Conservation (phyloP, 2,113 vertebrate genomes). For the Pteropus alecto region DNA sequence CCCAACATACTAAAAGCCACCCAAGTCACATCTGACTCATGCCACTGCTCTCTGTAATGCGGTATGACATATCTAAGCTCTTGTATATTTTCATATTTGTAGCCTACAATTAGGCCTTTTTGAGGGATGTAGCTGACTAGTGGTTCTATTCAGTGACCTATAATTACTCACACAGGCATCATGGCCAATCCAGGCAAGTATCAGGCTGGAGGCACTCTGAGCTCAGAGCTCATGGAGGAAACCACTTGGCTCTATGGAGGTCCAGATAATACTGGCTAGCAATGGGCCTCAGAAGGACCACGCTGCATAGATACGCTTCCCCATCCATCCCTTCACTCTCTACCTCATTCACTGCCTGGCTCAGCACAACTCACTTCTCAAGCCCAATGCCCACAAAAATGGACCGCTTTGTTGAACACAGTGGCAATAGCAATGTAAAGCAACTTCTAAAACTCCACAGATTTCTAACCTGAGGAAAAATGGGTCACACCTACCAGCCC, state of each 20-base stretch:
- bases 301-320: background rate
- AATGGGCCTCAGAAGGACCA: background rate
- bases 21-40: slow-evolving; percentile 69
- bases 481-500: slow-evolving; percentile 47
- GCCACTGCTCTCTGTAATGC: slow-evolving; percentile 57
- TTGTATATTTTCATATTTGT: slow-evolving; percentile 69
- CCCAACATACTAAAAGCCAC: slow-evolving; percentile 60
- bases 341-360: background rate
- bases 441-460: slow-evolving; percentile 29
- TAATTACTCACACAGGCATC: slow-evolving; percentile 68
- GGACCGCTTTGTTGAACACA: background rate
- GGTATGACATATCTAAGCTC: slow-evolving; percentile 67
- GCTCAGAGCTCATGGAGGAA: background rate
- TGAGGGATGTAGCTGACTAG: slow-evolving; percentile 74
- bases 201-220: slow-evolving; percentile 1
- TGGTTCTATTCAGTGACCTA: slow-evolving; percentile 59
- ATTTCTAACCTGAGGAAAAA: slow-evolving; percentile 57
- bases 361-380: background rate
- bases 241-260: background rate
- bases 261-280: background rate
- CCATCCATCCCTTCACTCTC: background rate
- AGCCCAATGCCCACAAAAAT: background rate
- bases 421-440: slow-evolving; percentile 13
- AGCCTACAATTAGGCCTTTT: slow-evolving; percentile 75
- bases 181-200: slow-evolving; percentile 10